Evolutionary conservation across 2,797 vertebrate species (phyloP), one percentile per base, ranked within the genome.

Genomic region (Rhodeus uyekii): DNA sequence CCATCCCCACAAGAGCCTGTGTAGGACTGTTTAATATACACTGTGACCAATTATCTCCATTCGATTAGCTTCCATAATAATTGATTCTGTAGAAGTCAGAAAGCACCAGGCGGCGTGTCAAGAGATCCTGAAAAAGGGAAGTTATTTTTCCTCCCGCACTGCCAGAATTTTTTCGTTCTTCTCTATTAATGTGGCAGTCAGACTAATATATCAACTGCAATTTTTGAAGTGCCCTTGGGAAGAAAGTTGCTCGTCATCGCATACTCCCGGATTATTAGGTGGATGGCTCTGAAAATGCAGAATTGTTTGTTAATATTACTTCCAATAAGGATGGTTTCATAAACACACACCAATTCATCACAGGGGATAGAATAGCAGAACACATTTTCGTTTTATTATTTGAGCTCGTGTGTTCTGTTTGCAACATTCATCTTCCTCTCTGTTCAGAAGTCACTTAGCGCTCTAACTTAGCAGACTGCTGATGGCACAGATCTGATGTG

Each of bases 41-140:
- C 82, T 87, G 87, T 87, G 87, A 87, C 91, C 90, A 92, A 91
- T 94, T 93, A 93, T 87, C 86, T 85, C 85, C 65, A 81, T 92
- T 89, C 91, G 87, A 93, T 92, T 92, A 88, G 88, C 84, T 85
- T 85, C 82, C 85, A 77, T 84, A 87, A 80, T 79, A 80, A 89
- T 88, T 87, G 85, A 84, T 82, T 88, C 53, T 18, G 29, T 36
- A n/a, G 76, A 42, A 44, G 67, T 68, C 36, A 80, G 82, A 77
- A 61, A 76, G 78, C 76, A 53, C 39, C 38, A 80, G 71, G 36
- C 46, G 18, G 6, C 19, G 8, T 69, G 58, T 74, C 73, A 84
- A 86, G 73, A 72, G 73, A 78, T 84, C 68, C 44, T 75, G 48
- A 82, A 76, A 53, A 73, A 73, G 63, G 13, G 36, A 78, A 75